Percentiles rank a stretch among this genome's conserved stretches.
Conservation (phyloP, 2,113 vertebrate species). For the Lanius collurio region DNA sequence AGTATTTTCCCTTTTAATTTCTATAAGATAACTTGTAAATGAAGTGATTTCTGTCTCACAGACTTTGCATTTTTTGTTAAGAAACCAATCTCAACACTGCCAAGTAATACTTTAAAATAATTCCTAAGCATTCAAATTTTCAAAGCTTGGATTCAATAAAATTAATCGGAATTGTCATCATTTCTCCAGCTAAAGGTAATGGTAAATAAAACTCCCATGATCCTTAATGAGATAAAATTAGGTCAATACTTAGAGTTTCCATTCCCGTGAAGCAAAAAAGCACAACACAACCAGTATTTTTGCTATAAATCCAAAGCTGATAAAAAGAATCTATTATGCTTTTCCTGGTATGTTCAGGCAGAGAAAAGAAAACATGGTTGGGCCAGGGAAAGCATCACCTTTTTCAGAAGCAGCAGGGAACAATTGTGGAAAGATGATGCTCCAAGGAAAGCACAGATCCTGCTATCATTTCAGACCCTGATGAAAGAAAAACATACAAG, state of each 20-base stretch:
- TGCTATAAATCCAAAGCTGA: neutral
- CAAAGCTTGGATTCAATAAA: neutral
- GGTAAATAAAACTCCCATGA: neutral
- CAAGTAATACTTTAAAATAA: neutral
- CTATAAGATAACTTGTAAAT: neutral
- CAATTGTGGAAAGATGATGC: accelerated
- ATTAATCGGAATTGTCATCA: neutral
- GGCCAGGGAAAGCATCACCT: neutral
- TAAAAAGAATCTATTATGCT: neutral
- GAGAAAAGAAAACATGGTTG: neutral
- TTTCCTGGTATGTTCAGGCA: neutral
- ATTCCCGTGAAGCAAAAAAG: neutral
- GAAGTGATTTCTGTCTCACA: neutral
- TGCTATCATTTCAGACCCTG: neutral
- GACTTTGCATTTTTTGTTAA: neutral
- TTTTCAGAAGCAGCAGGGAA: neutral
- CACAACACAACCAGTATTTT: neutral
- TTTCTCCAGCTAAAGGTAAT: neutral
- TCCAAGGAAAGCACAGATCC: neutral
- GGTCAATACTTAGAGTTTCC: neutral
- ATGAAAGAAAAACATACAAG: neutral
- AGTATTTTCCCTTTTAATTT: neutral
- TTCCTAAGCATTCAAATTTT: neutral
- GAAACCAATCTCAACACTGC: neutral
- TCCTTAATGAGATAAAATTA: neutral